phyloP scores from a whole-genome alignment of 2,888 invertebrate genomes.

The Timandra comae region DNA sequence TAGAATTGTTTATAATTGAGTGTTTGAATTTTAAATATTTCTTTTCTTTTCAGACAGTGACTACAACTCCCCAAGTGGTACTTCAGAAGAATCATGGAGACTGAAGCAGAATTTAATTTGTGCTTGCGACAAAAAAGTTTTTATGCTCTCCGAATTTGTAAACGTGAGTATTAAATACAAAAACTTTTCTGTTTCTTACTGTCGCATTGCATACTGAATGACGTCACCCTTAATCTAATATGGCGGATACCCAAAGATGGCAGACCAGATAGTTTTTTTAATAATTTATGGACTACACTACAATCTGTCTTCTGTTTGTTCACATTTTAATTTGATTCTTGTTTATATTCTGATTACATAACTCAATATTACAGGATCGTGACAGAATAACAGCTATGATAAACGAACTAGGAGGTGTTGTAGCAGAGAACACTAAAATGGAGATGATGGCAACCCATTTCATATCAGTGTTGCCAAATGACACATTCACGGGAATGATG shows the following conservation, averaged over 20 bases:
- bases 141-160: constrained; percentile 66
- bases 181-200: constrained; percentile 2
- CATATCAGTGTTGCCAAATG: constrained; percentile 56
- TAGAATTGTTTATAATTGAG: no score
- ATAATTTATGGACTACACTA: no score
- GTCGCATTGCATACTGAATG: not conserved
- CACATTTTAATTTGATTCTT: no score
- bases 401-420: constrained; percentile 62
- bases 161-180: constrained; percentile 42
- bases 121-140: constrained; percentile 68
- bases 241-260: no score
- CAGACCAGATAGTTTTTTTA: not conserved
- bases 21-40: not conserved
- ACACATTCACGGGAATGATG: constrained; percentile 69
- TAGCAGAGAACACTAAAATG: constrained; percentile 70
- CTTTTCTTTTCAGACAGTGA: constrained; percentile 53
- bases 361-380: constrained; percentile 46
- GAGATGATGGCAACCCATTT: constrained; percentile 71
- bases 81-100: constrained; percentile 70
- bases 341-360: no score
- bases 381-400: constrained; percentile 63
- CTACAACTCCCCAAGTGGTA: constrained; percentile 64
- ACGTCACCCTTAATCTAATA: not conserved
- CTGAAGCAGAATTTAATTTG: constrained; percentile 68
- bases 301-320: no score